Conservation (phyloP, 2,113 vertebrate genomes). For the Circaetus gallicus region DNA sequence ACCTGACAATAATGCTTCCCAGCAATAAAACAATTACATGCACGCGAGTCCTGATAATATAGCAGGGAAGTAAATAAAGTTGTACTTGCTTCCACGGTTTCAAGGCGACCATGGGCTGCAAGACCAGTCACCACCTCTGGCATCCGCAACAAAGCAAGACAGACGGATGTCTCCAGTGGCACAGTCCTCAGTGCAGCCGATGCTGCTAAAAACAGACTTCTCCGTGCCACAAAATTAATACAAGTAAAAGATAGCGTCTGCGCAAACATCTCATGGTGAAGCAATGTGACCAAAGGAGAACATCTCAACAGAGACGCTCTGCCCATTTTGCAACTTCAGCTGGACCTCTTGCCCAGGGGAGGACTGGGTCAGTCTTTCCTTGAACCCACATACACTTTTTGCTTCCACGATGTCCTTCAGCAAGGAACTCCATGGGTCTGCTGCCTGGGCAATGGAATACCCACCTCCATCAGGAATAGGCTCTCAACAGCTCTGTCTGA, state of each 20-base stretch:
- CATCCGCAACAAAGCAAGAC: not conserved
- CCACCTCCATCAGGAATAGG: not conserved
- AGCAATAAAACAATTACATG: fast-evolving
- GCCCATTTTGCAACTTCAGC: not conserved
- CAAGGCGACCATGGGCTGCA: fast-evolving
- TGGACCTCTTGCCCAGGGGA: not conserved
- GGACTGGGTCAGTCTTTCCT: not conserved
- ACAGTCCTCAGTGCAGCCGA: fast-evolving
- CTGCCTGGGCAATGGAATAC: not conserved
- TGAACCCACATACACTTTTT: not conserved
- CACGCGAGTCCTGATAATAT: fast-evolving
- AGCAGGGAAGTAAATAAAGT: not conserved
- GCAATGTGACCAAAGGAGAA: not conserved
- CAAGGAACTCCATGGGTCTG: not conserved
- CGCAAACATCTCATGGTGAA: not conserved
- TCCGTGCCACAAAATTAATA: not conserved
- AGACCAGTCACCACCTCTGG: not conserved
- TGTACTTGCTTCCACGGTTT: not conserved
- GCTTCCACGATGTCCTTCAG: not conserved
- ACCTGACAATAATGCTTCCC: not conserved
- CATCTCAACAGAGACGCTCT: fast-evolving
- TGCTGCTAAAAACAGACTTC: not conserved
- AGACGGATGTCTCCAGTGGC: not conserved
- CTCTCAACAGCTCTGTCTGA: not conserved
- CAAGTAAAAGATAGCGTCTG: not conserved